phyloP scores from a whole-genome alignment of 2,113 vertebrate species.

The Phylloscopus trochilus region DNA sequence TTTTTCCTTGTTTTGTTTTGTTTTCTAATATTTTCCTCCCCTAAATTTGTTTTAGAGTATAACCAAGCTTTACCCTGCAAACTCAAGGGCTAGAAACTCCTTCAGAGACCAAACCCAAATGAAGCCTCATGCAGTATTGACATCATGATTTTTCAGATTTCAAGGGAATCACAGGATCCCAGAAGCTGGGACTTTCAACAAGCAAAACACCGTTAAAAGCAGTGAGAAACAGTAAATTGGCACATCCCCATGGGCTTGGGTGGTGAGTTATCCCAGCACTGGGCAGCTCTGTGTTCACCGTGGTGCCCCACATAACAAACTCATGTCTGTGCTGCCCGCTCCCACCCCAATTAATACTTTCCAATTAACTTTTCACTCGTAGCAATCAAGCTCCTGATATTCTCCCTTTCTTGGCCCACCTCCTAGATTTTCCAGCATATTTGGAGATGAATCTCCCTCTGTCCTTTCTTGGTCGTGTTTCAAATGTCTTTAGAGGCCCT shows the following conservation, averaged over 20 bases:
- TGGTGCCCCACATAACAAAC: neutral
- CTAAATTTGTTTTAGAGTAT: neutral
- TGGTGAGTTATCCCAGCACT: neutral
- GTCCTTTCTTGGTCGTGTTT: slow-evolving; percentile 46
- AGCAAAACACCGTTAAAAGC: neutral
- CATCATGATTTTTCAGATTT: neutral
- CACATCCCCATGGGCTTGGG: rapidly evolving
- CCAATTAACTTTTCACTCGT: slow-evolving; percentile 5
- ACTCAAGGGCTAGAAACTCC: neutral
- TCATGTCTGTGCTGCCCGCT: neutral
- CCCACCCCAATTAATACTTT: slow-evolving; percentile 6
- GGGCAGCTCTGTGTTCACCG: rapidly evolving
- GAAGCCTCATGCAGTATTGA: neutral
- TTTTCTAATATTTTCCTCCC: neutral
- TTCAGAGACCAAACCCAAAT: neutral
- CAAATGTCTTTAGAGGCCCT: slow-evolving; percentile 39
- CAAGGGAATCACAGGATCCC: neutral
- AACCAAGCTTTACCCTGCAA: neutral
- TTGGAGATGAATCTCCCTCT: slow-evolving; percentile 27
- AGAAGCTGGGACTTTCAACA: neutral
- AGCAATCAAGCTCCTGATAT: neutral
- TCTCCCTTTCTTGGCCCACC: slow-evolving; percentile 18
- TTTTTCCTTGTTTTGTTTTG: neutral
- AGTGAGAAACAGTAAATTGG: neutral
- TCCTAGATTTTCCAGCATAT: slow-evolving; percentile 39